Conservation (phyloP, 1,140 invertebrate genomes). For the Dreissena rostriformis region DNA sequence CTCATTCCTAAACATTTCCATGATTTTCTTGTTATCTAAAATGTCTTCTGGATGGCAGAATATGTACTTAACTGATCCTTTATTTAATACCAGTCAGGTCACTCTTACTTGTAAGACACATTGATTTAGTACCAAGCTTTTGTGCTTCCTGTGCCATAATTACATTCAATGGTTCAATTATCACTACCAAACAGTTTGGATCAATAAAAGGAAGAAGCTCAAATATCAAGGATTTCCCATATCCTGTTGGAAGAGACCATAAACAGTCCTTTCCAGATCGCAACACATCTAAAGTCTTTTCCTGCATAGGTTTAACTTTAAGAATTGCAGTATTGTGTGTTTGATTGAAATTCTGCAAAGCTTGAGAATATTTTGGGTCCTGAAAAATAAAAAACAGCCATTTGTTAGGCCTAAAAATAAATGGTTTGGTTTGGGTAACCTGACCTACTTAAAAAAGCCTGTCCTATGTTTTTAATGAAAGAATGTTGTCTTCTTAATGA, state of each 20-base stretch:
- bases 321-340: not conserved
- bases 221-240: constrained; percentile 37
- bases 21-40: constrained; percentile 7
- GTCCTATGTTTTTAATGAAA: no score
- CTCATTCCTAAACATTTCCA: not conserved
- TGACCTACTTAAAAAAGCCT: no score
- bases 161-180: constrained; percentile 25
- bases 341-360: not conserved
- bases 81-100: not conserved
- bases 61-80: not conserved
- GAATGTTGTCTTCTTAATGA: no score
- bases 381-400: constrained; percentile 8
- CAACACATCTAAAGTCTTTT: constrained; percentile 7
- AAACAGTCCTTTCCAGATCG: constrained; percentile 26
- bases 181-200: constrained; percentile 5
- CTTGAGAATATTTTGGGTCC: not conserved
- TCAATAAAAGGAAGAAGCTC: constrained; percentile 30
- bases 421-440: no score
- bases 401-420: no score
- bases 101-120: constrained; percentile 1
- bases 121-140: constrained; percentile 1
- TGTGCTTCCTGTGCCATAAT: constrained; percentile 14
- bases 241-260: constrained; percentile 33
- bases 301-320: constrained; percentile 2
- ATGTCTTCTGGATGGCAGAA: constrained; percentile 32